phyloP scores from a whole-genome alignment of 2,113 vertebrate genomes.

The Phodopus roborovskii region DNA sequence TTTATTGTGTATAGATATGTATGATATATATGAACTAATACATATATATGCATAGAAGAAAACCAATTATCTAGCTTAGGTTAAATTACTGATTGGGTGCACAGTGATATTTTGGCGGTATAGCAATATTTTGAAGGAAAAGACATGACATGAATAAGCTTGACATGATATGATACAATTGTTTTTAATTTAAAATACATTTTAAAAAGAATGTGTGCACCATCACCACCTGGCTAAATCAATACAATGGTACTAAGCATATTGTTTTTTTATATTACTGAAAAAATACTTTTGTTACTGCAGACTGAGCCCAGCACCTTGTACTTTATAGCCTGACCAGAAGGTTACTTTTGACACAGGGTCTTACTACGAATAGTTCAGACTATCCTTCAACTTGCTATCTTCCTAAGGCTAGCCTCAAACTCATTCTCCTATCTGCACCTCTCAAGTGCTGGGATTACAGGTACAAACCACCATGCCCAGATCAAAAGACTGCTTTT shows the following conservation, averaged over 20 bases:
- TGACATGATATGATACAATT: no score
- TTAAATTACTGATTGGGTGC: no score
- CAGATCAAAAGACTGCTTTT: not conserved
- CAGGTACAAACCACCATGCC: not conserved
- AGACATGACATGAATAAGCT: no score
- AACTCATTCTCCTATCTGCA: not conserved
- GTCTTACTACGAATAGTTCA: not conserved
- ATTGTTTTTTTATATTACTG: not conserved
- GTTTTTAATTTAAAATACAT: no score
- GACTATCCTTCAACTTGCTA: not conserved
- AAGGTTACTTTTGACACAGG: not conserved
- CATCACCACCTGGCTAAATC: not conserved
- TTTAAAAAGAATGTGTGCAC: no score
- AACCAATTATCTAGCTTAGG: no score
- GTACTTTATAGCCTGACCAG: no score
- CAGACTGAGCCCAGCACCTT: not conserved
- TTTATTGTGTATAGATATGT: no score
- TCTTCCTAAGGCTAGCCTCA: not conserved
- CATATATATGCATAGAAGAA: no score
- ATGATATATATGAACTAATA: no score
- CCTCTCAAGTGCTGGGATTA: not conserved
- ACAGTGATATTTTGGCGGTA: no score
- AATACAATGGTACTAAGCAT: slow-evolving; percentile 14
- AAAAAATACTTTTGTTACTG: not conserved
- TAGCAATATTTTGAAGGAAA: no score